Conservation (phyloP, 2,797 vertebrate species). For the Melanotaenia parkinsoni region DNA sequence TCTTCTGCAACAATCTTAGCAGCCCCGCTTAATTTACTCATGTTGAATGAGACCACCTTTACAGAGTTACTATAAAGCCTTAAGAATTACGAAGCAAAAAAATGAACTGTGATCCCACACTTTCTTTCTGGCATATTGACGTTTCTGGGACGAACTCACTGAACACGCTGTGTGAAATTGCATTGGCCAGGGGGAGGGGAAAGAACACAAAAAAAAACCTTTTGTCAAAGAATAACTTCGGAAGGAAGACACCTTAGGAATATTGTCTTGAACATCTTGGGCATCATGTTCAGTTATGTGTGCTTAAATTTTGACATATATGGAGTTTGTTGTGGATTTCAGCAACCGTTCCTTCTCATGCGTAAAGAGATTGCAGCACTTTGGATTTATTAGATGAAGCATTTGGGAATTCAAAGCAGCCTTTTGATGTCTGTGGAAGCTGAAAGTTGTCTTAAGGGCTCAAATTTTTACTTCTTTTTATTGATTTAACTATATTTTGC, state of each 20-base stretch:
- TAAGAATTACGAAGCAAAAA: slow-evolving; percentile 55
- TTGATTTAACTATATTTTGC: neutral
- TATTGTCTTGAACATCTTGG: slow-evolving; percentile 14
- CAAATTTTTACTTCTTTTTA: neutral
- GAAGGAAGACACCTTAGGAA: slow-evolving; percentile 8
- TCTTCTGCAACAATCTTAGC: slow-evolving; percentile 39
- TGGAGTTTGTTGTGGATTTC: slow-evolving; percentile 45
- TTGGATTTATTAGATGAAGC: slow-evolving; percentile 7
- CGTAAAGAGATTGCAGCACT: slow-evolving; percentile 27
- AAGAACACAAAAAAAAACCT: slow-evolving; percentile 1
- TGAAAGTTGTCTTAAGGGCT: slow-evolving; percentile 6
- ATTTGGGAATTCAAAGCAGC: slow-evolving; percentile 13
- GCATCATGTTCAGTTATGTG: slow-evolving; percentile 37
- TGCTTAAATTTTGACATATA: slow-evolving; percentile 42
- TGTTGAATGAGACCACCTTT: slow-evolving; percentile 39
- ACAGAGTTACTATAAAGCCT: slow-evolving; percentile 39
- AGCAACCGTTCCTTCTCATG: slow-evolving; percentile 35
- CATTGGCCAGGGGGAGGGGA: neutral
- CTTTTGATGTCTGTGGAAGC: slow-evolving; percentile 21
- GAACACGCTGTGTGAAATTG: slow-evolving; percentile 29
- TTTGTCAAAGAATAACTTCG: slow-evolving; percentile 34
- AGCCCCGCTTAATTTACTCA: slow-evolving; percentile 54
- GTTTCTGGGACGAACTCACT: slow-evolving; percentile 60
- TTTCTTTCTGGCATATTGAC: slow-evolving; percentile 58
- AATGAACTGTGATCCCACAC: slow-evolving; percentile 39